phyloP scores from a whole-genome alignment of 2,888 invertebrate genomes.

The Maniola hyperantus region DNA sequence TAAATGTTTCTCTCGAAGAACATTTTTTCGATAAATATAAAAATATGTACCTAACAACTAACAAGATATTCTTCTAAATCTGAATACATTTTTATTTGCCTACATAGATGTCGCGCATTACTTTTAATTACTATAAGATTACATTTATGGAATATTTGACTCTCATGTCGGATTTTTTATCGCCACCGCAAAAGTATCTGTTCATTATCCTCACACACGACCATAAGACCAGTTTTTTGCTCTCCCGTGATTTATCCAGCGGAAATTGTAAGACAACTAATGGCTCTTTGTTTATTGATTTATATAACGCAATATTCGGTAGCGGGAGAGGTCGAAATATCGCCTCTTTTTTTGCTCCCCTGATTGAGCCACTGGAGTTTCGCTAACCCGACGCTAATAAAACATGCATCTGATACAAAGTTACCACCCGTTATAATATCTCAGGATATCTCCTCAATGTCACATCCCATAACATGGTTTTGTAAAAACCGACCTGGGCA shows the following conservation, averaged over 20 bases:
- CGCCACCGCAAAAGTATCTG: slow-evolving; percentile 47
- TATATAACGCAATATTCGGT: slow-evolving; percentile 79
- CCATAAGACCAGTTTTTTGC: slow-evolving; percentile 63
- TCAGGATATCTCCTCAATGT: slow-evolving; percentile 2
- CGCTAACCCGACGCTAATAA: slow-evolving; percentile 49
- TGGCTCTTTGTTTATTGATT: slow-evolving; percentile 82
- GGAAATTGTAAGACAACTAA: slow-evolving; percentile 81
- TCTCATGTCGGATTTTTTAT: slow-evolving; percentile 34
- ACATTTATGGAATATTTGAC: slow-evolving; percentile 18
- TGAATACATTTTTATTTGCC: background rate
- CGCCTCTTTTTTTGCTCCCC: slow-evolving; percentile 56
- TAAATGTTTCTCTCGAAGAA: too few species aligned
- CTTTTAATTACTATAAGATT: slow-evolving; percentile 19
- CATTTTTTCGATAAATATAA: too few species aligned
- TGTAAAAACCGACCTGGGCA: too few species aligned
- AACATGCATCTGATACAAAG: slow-evolving; percentile 23
- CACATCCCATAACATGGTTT: too few species aligned
- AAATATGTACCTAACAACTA: too few species aligned
- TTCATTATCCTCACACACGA: slow-evolving; percentile 63
- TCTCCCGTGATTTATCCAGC: slow-evolving; percentile 76
- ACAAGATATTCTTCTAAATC: background rate
- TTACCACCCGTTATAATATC: background rate
- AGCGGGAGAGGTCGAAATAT: slow-evolving; percentile 70
- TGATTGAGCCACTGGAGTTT: slow-evolving; percentile 67
- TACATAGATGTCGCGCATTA: background rate